These are phyloP conservation scores for Microctonus brassicae DNA, from an alignment of 2,888 invertebrate species.

Conservation along the genomic window DNA sequence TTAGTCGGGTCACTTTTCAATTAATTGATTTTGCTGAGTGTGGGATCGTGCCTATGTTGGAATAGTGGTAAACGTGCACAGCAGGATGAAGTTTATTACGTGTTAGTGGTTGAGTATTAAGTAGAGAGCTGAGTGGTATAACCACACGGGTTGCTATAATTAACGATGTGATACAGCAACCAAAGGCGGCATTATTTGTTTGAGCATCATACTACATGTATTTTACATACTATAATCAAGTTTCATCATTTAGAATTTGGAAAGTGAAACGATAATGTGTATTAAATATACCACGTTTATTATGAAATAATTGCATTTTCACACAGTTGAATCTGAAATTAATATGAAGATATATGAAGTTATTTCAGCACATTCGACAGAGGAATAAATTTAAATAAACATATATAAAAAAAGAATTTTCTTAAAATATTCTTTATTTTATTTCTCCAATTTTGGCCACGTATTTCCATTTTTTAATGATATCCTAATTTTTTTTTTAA, in stretches of 20 bases:
- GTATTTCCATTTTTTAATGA: neutral
- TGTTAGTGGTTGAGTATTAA: conserved; percentile 32
- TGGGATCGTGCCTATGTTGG: neutral
- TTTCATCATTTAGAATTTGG: too few relatives aligned
- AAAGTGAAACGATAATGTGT: too few relatives aligned
- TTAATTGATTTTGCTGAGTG: neutral
- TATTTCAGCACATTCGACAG: too few relatives aligned
- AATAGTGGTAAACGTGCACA: neutral
- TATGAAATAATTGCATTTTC: too few relatives aligned
- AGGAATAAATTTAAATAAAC: too few relatives aligned
- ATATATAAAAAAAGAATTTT: too few relatives aligned
- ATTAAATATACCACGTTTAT: too few relatives aligned
- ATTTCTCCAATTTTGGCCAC: neutral
- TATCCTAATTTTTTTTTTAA: neutral
- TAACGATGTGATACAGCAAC: conserved; percentile 4
- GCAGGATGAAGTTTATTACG: neutral
- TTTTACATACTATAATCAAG: too few relatives aligned
- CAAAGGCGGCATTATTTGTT: conserved; percentile 45
- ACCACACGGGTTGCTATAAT: conserved; percentile 21
- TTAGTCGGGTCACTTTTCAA: too few relatives aligned
- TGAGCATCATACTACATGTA: too few relatives aligned
- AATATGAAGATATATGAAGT: too few relatives aligned
- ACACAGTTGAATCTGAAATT: too few relatives aligned
- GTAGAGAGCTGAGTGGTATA: conserved; percentile 20
- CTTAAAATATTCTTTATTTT: conserved; percentile 16